Conservation (phyloP, 2,113 vertebrate species). For the Podarcis cretensis region DNA sequence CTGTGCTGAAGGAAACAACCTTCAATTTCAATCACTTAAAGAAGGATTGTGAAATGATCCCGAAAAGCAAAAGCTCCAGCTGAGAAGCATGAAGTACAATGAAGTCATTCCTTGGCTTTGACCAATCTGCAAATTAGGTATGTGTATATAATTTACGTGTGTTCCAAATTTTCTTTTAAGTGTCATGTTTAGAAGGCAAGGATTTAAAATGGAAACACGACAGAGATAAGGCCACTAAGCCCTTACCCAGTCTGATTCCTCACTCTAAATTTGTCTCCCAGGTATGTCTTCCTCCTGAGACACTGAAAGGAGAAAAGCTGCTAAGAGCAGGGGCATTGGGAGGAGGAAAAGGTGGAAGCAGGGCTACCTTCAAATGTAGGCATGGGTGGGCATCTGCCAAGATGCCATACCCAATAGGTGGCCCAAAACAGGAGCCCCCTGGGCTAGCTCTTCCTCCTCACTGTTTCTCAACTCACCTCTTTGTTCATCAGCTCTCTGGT, state of each 20-base stretch:
- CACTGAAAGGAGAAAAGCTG: not conserved
- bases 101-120: not conserved
- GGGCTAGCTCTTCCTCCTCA: no score
- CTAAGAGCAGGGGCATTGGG: no score
- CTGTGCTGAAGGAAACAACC: not conserved
- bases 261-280: not conserved
- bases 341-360: not conserved
- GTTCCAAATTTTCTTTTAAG: not conserved
- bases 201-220: not conserved
- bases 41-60: not conserved
- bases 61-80: not conserved
- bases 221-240: no score
- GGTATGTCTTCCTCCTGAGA: not conserved
- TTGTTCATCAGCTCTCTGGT: no score
- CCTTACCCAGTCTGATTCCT: not conserved
- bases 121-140: not conserved
- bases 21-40: rapidly evolving
- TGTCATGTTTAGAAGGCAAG: not conserved
- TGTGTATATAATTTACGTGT: no score
- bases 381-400: no score
- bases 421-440: no score
- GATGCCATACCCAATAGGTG: no score
- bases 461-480: no score
- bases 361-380: no score
- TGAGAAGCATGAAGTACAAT: not conserved